Evolutionary conservation across 1,140 invertebrate species (phyloP).

Genomic region (Diachasmimorpha longicaudata): DNA sequence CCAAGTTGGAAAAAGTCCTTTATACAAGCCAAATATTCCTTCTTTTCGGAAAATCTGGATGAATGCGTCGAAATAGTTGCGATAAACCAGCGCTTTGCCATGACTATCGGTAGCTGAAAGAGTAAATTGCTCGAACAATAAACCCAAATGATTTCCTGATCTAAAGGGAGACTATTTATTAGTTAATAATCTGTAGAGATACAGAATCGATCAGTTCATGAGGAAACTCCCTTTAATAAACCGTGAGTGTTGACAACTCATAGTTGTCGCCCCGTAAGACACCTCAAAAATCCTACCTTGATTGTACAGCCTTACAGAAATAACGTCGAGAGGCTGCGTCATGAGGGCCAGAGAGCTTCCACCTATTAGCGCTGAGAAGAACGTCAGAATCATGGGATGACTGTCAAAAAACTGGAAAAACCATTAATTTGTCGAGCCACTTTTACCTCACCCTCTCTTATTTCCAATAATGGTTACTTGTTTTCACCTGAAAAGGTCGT

Average conservation of each 20-base stretch:
- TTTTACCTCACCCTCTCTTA: no score
- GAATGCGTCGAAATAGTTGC: conserved; percentile 74
- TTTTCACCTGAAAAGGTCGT: conserved; percentile 56
- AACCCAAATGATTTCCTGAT: no score
- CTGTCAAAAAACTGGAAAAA: conserved; percentile 51
- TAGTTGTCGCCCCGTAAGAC: no score
- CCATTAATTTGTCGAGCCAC: no score
- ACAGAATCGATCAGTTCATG: no score
- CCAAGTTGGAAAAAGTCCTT: conserved; percentile 82
- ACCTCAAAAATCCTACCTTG: conserved; percentile 66
- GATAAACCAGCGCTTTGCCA: conserved; percentile 72
- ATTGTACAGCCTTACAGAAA: conserved; percentile 84
- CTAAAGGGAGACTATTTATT: no score
- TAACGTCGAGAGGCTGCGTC: conserved; percentile 86
- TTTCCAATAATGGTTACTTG: no score
- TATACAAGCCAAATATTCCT: conserved; percentile 81
- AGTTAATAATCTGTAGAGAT: no score
- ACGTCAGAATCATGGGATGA: conserved; percentile 67
- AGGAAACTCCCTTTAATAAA: no score
- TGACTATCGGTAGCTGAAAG: conserved; percentile 67
- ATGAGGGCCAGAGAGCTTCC: conserved; percentile 76
- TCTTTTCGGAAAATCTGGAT: conserved; percentile 76
- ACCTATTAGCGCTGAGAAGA: conserved; percentile 75
- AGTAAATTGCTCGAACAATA: background rate
- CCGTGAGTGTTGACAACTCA: no score